A percentile compares a stretch with the other conserved stretches of the same genome.
Evolutionary conservation across 2,113 vertebrate genomes (phyloP).

Genomic region (Sapajus apella): DNA sequence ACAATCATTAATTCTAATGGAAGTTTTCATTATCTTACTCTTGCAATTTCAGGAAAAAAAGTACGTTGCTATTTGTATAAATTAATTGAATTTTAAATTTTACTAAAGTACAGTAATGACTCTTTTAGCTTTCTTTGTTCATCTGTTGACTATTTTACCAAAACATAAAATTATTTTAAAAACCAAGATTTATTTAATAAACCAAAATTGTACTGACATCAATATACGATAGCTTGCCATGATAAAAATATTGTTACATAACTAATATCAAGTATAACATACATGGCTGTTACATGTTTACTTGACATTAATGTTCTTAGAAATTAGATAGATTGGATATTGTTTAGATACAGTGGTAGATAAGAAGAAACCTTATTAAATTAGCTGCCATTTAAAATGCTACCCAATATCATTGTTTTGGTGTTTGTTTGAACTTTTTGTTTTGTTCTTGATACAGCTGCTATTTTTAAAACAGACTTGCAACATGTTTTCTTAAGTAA

Average conservation of each 20-base stretch:
- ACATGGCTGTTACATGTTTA: constrained; percentile 43
- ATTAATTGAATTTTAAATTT: constrained; percentile 55
- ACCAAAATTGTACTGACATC: constrained; percentile 58
- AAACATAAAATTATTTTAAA: constrained; percentile 63
- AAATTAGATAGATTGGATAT: constrained; percentile 35
- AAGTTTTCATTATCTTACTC: constrained; percentile 50
- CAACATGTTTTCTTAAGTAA: constrained; percentile 80
- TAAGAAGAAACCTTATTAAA: constrained; percentile 28
- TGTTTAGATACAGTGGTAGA: constrained; percentile 61
- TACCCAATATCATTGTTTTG: constrained; percentile 63
- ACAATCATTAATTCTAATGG: constrained; percentile 33
- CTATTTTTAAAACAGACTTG: constrained; percentile 78
- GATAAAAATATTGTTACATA: constrained; percentile 65
- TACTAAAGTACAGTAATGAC: not conserved
- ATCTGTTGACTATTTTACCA: constrained; percentile 56
- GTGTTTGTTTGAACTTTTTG: constrained; percentile 77
- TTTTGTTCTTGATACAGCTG: constrained; percentile 82
- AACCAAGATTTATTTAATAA: constrained; percentile 73
- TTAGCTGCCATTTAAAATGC: constrained; percentile 64
- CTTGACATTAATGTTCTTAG: constrained; percentile 46
- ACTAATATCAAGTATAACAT: constrained; percentile 68
- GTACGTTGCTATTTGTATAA: constrained; percentile 25
- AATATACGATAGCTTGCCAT: constrained; percentile 60
- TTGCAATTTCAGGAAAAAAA: constrained; percentile 31
- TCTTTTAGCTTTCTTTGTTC: constrained; percentile 39